A percentile compares a stretch with the other conserved stretches of the same genome.
phyloP scores from a whole-genome alignment of 2,888 invertebrate species.

The Oscheius sp. region DNA sequence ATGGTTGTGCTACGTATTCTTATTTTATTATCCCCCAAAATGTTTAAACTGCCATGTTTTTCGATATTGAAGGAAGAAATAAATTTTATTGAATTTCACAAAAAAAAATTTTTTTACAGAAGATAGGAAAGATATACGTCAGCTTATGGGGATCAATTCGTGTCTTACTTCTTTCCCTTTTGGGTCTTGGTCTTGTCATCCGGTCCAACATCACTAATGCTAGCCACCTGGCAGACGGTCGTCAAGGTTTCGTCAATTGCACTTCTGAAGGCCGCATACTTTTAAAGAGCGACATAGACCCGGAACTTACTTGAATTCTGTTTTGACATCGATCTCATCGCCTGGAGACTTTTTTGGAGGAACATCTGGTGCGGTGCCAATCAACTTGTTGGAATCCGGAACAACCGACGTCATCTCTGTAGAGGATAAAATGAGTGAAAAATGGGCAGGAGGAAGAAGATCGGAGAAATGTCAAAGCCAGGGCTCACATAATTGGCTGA shows the following conservation, averaged over 20 bases:
- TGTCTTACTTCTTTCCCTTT: slow-evolving; percentile 4
- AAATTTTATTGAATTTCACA: slow-evolving; percentile 8
- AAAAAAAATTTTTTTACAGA: not conserved
- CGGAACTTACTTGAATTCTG: slow-evolving; percentile 26
- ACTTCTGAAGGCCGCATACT: slow-evolving; percentile 11
- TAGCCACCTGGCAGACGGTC: slow-evolving; percentile 34
- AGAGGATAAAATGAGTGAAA: no score
- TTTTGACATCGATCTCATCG: slow-evolving; percentile 29
- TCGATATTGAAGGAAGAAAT: slow-evolving; percentile 21
- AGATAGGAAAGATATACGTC: slow-evolving; percentile 14
- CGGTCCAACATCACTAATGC: slow-evolving; percentile 21
- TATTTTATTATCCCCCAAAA: not conserved
- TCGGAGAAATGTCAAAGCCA: no score
- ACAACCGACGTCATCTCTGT: slow-evolving; percentile 23
- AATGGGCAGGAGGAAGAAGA: no score
- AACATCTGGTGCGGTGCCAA: not conserved
- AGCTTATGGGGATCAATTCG: not conserved
- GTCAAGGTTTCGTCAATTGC: slow-evolving; percentile 34
- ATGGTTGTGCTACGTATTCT: slow-evolving; percentile 28
- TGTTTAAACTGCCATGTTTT: slow-evolving; percentile 20
- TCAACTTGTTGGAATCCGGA: slow-evolving; percentile 9
- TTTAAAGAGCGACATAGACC: not conserved
- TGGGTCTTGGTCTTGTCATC: not conserved
- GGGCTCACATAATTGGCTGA: no score
- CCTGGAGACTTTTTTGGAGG: slow-evolving; percentile 22